Base-by-base conservation (phyloP, 2,888 invertebrate genomes). In the Dryobota labecula region DNA sequence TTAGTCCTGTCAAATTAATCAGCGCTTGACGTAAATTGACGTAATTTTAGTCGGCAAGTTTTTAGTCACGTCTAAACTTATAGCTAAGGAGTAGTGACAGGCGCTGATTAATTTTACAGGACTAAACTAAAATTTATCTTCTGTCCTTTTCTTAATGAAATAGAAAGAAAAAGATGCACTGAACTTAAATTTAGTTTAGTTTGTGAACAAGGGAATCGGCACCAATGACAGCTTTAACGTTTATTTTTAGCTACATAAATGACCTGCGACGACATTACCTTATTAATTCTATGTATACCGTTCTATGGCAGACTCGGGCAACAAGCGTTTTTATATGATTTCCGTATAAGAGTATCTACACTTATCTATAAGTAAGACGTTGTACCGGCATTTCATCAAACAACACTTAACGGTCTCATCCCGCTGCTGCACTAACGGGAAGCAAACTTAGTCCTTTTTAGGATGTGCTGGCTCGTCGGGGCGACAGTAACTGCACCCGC, bases 371-470 rank as follows among this genome's bases (percentile, higher is more conserved):
- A 66, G 75, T 72, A 69, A 70, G 56, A 69, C 57, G 47, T 63
- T 64, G 60, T 68, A 71, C 67, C 75, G 75, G 77, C 75, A 76
- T 60, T 90, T 91, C 86, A 85, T 86, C 87, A 91, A 87, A 90
- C 92, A 93, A 91, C 80, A 60, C 70, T 61, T 86, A 86, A 86
- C 94, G 92, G 91, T 92, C 90, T 85, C 88, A 89, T 88, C 88
- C 84, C 84, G 85, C 87, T 87, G 87, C 86, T 88, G 86, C 86
- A 88, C 83, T 93, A 93, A 94, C 94, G 95, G 95, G 92, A 93
- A 92, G 88, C 85, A 80, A 92, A 90, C 90, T 89, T 91, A 90
- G 87, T 88, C 95, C 95, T 93, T 94, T 92, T 94, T 93, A 90
- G 94, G 95, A 91, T 87, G 87, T 88, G 80, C 91, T 90, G 73